Evolutionary conservation across 30 jellyfish, hydroid and myxozoan genomes (phyloP), one percentile per base, ranked within the genome.

Genomic region (Chironex yamaguchii): DNA sequence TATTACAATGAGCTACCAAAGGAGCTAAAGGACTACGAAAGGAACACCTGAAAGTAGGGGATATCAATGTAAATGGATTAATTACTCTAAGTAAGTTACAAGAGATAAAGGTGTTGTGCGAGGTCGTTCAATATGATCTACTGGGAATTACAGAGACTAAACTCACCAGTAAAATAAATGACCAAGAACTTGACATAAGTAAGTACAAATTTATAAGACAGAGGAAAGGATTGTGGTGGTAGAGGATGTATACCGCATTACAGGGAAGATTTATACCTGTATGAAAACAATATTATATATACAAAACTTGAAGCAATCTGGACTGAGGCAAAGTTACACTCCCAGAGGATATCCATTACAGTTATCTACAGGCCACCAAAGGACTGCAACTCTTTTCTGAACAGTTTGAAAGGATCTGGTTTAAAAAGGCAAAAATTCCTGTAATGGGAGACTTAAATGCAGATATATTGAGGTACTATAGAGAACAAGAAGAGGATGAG

Each of bases 261-360:
- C 72, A 72, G 51, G 51, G 86, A 36, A 36, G 42, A 48, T 53
- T 54, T 72, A 35, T 22, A 72, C 74, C 49, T 36, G 52, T 22
- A 20, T 33, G 73, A 35, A 72, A 72, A 72, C 53, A 72, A 72
- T 72, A 72, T 42, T 3, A 72, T 22, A 28, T 29, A 72, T 36
- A 72, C 49, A 24, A 72, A 72, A 42, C 27, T 72, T 72, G 86
- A 72, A 36, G 83, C 83, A 69, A 69, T 69, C 42, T 69, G 83
- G 83, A 67, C 83, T 31, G 29, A 69, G 67, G 34, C 42, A 64
- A 31, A 29, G 14, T 69, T 69, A 31, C 70, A 69, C 42, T 69
- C 70, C 34, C 83, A 34, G 28, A 34, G 42, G 42, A 34, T 31
- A 13, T 69, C 70, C 26, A 69, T 31, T 69, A 31, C 83, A 33